Percentiles rank a stretch among this genome's conserved stretches.
phyloP scores from a whole-genome alignment of 92 coral and sea anemone species.

The Meandrina meandrites region DNA sequence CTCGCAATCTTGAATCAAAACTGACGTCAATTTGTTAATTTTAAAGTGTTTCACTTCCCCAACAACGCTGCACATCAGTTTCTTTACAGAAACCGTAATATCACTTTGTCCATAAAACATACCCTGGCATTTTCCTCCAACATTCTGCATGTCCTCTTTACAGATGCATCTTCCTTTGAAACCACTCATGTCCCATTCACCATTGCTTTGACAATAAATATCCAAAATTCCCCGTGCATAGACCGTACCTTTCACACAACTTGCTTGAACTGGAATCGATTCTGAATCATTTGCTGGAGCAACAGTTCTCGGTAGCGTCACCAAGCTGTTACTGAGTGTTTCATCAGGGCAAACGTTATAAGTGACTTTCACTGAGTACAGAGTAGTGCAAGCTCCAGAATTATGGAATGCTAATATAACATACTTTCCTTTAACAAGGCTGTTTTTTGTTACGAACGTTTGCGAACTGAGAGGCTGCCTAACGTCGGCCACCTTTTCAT shows the following conservation, averaged over 20 bases:
- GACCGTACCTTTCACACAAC: slow-evolving; percentile 49
- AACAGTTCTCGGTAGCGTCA: slow-evolving; percentile 60
- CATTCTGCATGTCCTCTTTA: slow-evolving; percentile 51
- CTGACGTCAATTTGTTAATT: no score
- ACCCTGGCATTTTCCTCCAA: slow-evolving; percentile 18
- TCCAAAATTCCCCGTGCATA: slow-evolving; percentile 5
- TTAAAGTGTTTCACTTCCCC: no score
- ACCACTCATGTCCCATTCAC: slow-evolving; percentile 69
- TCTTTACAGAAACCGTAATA: no score
- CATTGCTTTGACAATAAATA: slow-evolving; percentile 67
- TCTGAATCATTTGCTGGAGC: slow-evolving; percentile 49
- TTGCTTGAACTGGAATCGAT: slow-evolving; percentile 52
- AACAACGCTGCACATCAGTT: no score
- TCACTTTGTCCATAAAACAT: no score
- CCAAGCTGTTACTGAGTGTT: slow-evolving; percentile 26
- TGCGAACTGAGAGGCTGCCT: background rate
- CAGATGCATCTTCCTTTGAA: slow-evolving; percentile 67
- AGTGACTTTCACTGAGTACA: slow-evolving; percentile 49
- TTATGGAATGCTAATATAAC: slow-evolving; percentile 69
- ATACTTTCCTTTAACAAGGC: slow-evolving; percentile 34
- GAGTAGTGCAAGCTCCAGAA: slow-evolving; percentile 67
- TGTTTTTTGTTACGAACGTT: background rate
- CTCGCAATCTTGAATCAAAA: no score
- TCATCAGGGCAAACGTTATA: slow-evolving; percentile 65
- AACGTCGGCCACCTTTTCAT: slow-evolving; percentile 16